These are phyloP conservation scores for Gallirallus australis DNA, from an alignment of 2,797 vertebrate genomes.

Conservation along the genomic window DNA sequence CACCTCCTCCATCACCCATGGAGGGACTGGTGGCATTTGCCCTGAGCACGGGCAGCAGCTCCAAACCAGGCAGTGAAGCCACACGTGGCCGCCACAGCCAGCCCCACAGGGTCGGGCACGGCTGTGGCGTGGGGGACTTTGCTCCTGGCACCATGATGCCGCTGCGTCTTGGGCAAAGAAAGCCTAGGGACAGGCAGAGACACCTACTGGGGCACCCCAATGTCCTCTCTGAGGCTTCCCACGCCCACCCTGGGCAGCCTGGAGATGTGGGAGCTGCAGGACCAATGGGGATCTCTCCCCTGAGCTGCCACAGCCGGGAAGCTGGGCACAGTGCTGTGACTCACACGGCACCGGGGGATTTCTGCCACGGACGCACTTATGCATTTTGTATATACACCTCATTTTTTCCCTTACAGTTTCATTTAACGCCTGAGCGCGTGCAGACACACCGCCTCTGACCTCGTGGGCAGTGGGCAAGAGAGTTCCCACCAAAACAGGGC, in stretches of 20 bases:
- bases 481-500: conserved; percentile 63
- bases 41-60: fast-evolving
- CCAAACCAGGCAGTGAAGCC: fast-evolving
- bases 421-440: conserved; percentile 62
- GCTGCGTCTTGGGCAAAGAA: fast-evolving
- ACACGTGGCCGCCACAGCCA: fast-evolving
- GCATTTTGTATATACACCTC: background rate
- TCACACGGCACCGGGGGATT: background rate
- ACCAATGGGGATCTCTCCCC: fast-evolving
- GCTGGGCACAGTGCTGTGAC: background rate
- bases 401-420: conserved; percentile 45
- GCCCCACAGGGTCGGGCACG: background rate
- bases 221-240: fast-evolving
- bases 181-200: background rate
- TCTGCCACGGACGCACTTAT: conserved; percentile 22
- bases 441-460: conserved; percentile 64
- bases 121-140: background rate
- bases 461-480: conserved; percentile 21
- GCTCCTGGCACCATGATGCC: background rate
- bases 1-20: fast-evolving
- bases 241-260: fast-evolving
- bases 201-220: background rate
- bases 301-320: fast-evolving
- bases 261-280: fast-evolving
- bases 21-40: fast-evolving